phyloP scores from a whole-genome alignment of 2,797 vertebrate genomes.

The Tauraco hartlaubi region DNA sequence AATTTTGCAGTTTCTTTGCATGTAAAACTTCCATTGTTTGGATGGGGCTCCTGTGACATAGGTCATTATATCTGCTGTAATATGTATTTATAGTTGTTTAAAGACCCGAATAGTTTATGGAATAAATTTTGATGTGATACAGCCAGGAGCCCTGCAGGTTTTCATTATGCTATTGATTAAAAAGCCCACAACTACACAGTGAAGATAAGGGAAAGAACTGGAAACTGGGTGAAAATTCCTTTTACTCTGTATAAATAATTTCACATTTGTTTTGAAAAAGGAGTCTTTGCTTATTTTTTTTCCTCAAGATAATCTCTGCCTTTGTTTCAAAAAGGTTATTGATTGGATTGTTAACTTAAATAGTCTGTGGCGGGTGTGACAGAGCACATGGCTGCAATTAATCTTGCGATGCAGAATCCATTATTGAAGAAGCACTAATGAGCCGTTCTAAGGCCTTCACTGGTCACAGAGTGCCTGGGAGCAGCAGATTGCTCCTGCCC shows the following conservation, averaged over 20 bases:
- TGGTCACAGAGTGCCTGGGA: constrained; percentile 63
- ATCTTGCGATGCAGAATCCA: constrained; percentile 70
- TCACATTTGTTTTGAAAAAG: constrained; percentile 12
- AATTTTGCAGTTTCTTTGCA: not conserved
- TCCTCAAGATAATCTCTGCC: constrained; percentile 28
- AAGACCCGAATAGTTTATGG: constrained; percentile 5
- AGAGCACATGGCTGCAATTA: constrained; percentile 71
- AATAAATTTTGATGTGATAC: constrained; percentile 15
- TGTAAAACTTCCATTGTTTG: not conserved
- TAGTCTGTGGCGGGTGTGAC: constrained; percentile 70
- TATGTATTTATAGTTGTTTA: constrained; percentile 11
- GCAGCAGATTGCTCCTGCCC: constrained; percentile 69
- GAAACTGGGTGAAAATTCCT: not conserved
- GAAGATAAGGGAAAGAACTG: constrained; percentile 5
- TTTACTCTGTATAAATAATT: constrained; percentile 25
- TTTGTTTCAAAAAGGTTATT: constrained; percentile 72
- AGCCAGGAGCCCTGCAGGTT: constrained; percentile 1
- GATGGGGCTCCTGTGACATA: not conserved
- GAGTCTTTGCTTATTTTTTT: constrained; percentile 13
- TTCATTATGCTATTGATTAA: constrained; percentile 39
- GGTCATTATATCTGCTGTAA: constrained; percentile 2
- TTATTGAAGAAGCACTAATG: constrained; percentile 77
- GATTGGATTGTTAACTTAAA: constrained; percentile 74
- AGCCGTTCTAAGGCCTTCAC: constrained; percentile 65
- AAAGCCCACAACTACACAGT: not conserved